Conservation (phyloP, 2,113 vertebrate species). For the Muntiacus reevesi region DNA sequence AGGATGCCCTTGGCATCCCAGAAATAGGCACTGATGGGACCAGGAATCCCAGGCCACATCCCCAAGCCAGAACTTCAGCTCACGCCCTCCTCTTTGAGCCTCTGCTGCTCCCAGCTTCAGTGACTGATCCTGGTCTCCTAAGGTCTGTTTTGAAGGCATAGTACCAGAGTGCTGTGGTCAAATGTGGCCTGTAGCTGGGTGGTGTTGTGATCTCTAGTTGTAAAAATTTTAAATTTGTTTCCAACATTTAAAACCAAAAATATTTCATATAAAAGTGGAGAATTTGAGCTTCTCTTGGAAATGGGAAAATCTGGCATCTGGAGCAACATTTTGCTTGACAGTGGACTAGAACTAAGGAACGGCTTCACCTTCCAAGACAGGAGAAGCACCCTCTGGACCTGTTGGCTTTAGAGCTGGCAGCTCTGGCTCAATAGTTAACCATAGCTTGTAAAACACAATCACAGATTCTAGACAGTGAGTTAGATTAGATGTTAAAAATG, state of each 20-base stretch:
- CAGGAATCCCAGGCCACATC: background rate
- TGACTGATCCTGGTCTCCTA: background rate
- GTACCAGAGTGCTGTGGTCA: background rate
- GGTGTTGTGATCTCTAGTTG: background rate
- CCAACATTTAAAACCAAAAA: background rate
- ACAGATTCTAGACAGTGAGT: background rate
- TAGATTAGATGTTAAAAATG: background rate
- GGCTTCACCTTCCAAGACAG: background rate
- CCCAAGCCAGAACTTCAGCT: background rate
- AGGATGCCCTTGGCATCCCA: background rate
- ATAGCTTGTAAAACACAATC: background rate
- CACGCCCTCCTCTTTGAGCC: background rate
- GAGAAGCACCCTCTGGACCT: background rate
- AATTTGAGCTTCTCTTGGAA: background rate
- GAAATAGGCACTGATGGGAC: background rate
- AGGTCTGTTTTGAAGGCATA: background rate
- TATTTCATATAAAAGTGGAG: background rate
- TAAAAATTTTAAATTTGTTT: background rate
- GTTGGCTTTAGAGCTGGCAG: background rate
- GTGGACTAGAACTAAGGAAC: background rate
- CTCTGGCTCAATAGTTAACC: background rate
- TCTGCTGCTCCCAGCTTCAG: background rate
- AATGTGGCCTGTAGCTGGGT: background rate
- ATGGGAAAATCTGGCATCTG: background rate
- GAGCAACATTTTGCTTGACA: background rate